A percentile compares a stretch with the other conserved stretches of the same genome.
Conservation (phyloP, 2,113 vertebrate genomes). For the Etia nguti region DNA sequence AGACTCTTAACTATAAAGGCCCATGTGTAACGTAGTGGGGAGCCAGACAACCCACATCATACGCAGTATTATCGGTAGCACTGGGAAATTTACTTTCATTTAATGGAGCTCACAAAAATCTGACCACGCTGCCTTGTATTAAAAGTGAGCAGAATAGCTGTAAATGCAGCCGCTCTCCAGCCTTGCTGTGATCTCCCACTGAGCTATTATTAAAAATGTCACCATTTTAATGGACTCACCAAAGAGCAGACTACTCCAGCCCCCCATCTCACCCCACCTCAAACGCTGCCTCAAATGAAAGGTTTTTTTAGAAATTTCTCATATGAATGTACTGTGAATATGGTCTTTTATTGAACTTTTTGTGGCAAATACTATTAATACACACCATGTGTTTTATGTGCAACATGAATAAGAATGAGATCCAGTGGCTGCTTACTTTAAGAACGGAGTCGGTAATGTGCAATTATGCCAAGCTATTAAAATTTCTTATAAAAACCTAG, state of each 20-base stretch:
- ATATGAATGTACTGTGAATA: background rate
- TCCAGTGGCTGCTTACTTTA: background rate
- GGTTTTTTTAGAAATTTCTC: background rate
- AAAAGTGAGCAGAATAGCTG: constrained; percentile 25
- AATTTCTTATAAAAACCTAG: background rate
- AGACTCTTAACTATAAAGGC: background rate
- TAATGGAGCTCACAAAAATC: constrained; percentile 33
- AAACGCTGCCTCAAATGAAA: constrained; percentile 17
- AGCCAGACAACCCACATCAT: constrained; percentile 8
- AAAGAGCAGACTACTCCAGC: constrained; percentile 26
- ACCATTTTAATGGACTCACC: constrained; percentile 49
- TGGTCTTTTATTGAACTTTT: constrained; percentile 11
- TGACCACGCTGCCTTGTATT: constrained; percentile 3
- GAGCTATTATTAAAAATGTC: constrained; percentile 61
- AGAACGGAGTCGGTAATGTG: background rate
- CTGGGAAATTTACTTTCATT: constrained; percentile 40
- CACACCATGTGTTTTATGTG: background rate
- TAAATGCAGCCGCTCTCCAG: constrained; percentile 21
- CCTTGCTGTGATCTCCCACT: constrained; percentile 40
- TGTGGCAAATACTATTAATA: background rate
- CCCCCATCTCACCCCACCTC: background rate
- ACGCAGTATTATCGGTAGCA: background rate
- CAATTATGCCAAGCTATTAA: background rate
- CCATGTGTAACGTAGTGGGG: background rate
- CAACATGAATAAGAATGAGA: background rate